These are phyloP conservation scores for Callosobruchus maculatus DNA, from an alignment of 2,888 invertebrate genomes.

Conservation along the genomic window DNA sequence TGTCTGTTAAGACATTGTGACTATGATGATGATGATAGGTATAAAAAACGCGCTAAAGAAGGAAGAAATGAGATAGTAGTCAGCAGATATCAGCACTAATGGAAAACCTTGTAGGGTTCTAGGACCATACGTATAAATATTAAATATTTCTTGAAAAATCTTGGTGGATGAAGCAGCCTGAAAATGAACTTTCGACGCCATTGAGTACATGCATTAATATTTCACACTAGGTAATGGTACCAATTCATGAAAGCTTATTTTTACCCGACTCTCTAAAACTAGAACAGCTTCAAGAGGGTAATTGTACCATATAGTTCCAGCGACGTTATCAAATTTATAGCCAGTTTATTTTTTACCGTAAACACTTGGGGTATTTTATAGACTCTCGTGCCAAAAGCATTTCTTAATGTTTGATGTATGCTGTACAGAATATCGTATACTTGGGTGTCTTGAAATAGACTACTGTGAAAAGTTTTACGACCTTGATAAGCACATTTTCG, in stretches of 20 bases:
- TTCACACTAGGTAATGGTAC: conserved; percentile 5
- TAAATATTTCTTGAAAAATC: no score
- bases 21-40: no score
- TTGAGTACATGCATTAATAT: neutral
- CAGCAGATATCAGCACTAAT: no score
- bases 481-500: neutral
- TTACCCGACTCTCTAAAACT: conserved; percentile 18
- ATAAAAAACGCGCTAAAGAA: no score
- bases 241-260: conserved; percentile 19
- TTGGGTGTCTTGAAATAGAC: neutral
- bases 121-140: no score
- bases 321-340: neutral
- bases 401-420: neutral
- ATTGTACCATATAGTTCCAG: neutral
- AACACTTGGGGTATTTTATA: neutral
- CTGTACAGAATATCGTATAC: neutral
- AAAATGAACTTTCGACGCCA: neutral
- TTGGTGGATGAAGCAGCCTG: no score
- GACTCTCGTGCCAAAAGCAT: neutral
- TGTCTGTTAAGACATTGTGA: no score
- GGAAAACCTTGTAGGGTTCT: no score
- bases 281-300: conserved; percentile 20
- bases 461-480: neutral
- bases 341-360: neutral
- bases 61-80: no score